Base-by-base conservation (phyloP, 2,797 vertebrate genomes). In the Molossus molossus region DNA sequence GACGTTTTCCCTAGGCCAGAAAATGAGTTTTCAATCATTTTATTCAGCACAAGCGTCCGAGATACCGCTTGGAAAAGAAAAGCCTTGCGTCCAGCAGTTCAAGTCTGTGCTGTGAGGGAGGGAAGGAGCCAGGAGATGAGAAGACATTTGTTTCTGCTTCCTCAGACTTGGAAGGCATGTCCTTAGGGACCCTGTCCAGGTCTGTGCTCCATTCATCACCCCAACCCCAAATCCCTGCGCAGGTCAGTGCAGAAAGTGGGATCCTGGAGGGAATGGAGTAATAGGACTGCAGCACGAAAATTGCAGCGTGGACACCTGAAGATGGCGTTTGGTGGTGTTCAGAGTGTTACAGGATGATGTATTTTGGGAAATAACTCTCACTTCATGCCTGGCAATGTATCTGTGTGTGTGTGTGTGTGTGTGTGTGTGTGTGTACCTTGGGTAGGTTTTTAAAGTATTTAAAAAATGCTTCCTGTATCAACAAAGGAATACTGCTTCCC, bases 61-160 rank as follows among this genome's bases (percentile, higher is more conserved):
- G 60, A 18, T 2, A 25, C 53, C 60, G 82, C 83, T 29, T 70
- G 79, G 73, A 91, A 86, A 95, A 96, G 37, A 65, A 87, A 87
- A 64, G 1, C 67, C 57, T 65, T 58, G 50, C 40, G 23, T 40
- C 70, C 29, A 87, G 62, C 21, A 64, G 60, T 76, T 25, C 29
- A 37, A 40, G 33, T 86, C 6, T 64, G 60, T 33, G 40, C 55
- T 37, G 3, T 13, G 15, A 8, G 48, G 8, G 18, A n/a, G 8
- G 55, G 58, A 15, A 25, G 33, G 45, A 25, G 48, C 40, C 29
- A 58, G 60, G 9, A 58, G 37, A 29, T 55, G 83, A n/a, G 76
- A 60, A 60, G 65, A 9, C 37, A 11, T n/a, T 93, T 80, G 53
- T 91, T 85, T 57, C 92, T 62, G 21, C 90, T 87, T 73, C 84